These are phyloP conservation scores for Loxodonta africana DNA, from an alignment of 2,113 vertebrate species.

Conservation along the genomic window DNA sequence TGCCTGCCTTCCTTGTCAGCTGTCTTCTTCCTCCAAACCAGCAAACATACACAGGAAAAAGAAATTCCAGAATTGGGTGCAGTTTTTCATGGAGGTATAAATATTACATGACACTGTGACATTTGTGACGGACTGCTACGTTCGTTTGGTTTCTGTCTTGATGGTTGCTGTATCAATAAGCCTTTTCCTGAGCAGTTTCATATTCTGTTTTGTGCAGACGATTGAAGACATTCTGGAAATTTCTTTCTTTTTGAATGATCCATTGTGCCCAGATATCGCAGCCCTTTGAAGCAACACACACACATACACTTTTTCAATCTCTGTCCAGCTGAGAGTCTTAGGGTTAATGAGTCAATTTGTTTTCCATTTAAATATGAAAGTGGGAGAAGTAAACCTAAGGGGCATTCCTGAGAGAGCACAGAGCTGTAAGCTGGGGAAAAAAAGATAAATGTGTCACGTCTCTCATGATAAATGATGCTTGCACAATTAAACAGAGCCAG, in stretches of 20 bases:
- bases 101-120: constrained; percentile 71
- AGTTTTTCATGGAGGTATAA: constrained; percentile 81
- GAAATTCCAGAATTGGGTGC: constrained; percentile 45
- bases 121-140: constrained; percentile 74
- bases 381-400: constrained; percentile 72
- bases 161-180: constrained; percentile 79
- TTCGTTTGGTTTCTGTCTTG: constrained; percentile 79
- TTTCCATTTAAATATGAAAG: constrained; percentile 80
- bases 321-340: constrained; percentile 68
- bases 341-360: constrained; percentile 77
- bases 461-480: constrained; percentile 74
- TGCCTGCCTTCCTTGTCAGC: constrained; percentile 70
- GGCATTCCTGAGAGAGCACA: constrained; percentile 39
- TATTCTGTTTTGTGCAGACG: constrained; percentile 80
- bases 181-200: constrained; percentile 81
- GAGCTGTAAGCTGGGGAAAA: constrained; percentile 16
- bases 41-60: constrained; percentile 74
- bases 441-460: constrained; percentile 36
- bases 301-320: constrained; percentile 44
- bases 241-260: constrained; percentile 81
- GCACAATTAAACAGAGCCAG: constrained; percentile 81
- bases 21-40: constrained; percentile 80
- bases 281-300: constrained; percentile 73
- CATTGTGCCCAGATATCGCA: constrained; percentile 73
- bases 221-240: constrained; percentile 85